A percentile compares a stretch with the other conserved stretches of the same genome.
Evolutionary conservation across 2,888 invertebrate species (phyloP).

Genomic region (Philaethria dido): DNA sequence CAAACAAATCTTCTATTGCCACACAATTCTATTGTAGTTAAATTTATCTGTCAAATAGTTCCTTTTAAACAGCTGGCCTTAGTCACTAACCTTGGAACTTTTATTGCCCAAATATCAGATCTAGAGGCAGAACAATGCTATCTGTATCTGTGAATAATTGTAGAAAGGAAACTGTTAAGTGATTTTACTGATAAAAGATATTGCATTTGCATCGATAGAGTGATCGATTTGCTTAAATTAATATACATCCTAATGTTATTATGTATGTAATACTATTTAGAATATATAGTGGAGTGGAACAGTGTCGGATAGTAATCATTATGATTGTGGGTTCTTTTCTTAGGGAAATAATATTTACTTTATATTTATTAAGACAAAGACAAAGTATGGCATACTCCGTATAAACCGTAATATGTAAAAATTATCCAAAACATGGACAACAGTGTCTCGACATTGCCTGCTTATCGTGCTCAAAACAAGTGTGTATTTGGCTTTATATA

Average conservation of each 20-base stretch:
- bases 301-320: no score
- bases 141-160: constrained; percentile 32
- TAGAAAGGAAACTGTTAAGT: constrained; percentile 40
- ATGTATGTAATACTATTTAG: no score
- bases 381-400: no score
- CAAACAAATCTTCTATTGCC: constrained; percentile 8
- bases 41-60: constrained; percentile 46
- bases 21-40: constrained; percentile 25
- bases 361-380: no score
- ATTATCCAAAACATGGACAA: no score
- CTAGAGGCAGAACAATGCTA: constrained; percentile 37
- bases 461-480: no score
- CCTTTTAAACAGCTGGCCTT: constrained; percentile 47
- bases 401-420: no score
- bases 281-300: no score
- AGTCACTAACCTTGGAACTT: constrained; percentile 43
- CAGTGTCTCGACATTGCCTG: no score
- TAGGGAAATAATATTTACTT: background rate
- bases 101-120: constrained; percentile 43
- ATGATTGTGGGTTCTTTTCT: background rate
- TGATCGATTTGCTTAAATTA: background rate
- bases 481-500: no score
- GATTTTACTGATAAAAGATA: constrained; percentile 28
- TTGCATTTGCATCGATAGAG: background rate
- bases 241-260: background rate